Evolutionary conservation across 2,797 vertebrate genomes (phyloP).

Genomic region (Pelobates cultripes): DNA sequence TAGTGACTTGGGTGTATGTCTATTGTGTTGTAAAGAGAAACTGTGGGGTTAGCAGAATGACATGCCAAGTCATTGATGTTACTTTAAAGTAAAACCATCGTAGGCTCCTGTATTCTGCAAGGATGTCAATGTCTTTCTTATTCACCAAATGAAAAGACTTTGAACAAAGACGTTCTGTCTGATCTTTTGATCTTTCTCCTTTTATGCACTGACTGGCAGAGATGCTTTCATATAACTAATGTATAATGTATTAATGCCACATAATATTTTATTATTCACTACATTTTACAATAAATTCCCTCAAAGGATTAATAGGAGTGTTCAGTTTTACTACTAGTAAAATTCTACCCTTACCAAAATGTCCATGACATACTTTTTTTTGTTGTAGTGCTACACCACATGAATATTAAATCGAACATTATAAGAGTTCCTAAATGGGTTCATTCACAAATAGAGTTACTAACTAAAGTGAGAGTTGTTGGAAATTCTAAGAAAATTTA

Average conservation of each 20-base stretch:
- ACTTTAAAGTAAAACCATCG: conserved; percentile 17
- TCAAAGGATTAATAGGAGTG: conserved; percentile 34
- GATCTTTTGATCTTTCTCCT: background rate
- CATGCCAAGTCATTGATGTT: conserved; percentile 50
- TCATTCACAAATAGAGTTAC: too few relatives aligned
- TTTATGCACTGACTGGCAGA: conserved; percentile 12
- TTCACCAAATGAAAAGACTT: background rate
- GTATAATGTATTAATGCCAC: conserved; percentile 1
- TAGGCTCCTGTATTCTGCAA: conserved; percentile 22
- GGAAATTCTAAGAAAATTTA: too few relatives aligned
- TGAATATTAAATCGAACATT: background rate
- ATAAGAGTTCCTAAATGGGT: too few relatives aligned
- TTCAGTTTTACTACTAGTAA: conserved; percentile 15
- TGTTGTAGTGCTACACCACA: background rate
- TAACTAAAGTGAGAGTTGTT: too few relatives aligned
- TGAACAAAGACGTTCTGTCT: conserved; percentile 39
- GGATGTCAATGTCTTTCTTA: conserved; percentile 48
- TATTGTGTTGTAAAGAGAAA: conserved; percentile 23
- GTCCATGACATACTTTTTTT: background rate
- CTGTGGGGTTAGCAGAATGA: conserved; percentile 40
- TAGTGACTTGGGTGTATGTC: background rate
- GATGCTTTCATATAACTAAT: conserved; percentile 37
- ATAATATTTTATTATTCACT: background rate
- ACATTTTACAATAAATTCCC: conserved; percentile 11
- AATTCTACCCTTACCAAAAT: background rate